Conservation (phyloP, 64 coral and sea anemone genomes). For the Montipora efflorescens region DNA sequence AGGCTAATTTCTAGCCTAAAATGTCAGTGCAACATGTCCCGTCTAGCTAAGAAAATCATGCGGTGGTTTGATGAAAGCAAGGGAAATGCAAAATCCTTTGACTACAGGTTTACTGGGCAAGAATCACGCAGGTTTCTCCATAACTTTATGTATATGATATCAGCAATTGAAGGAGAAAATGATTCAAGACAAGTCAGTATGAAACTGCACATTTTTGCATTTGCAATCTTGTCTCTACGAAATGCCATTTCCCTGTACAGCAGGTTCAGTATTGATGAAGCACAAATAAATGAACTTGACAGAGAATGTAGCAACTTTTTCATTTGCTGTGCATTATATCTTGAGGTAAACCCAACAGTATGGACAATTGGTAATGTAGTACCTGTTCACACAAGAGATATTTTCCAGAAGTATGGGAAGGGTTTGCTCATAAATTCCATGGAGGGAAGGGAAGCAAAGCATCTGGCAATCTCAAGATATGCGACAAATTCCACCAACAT, state of each 20-base stretch:
- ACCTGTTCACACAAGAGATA: constrained; percentile 44
- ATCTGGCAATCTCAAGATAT: constrained; percentile 60
- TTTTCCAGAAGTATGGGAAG: constrained; percentile 65
- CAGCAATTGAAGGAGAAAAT: constrained; percentile 40
- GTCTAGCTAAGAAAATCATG: constrained; percentile 53
- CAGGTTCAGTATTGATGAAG: constrained; percentile 39
- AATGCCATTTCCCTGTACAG: constrained; percentile 67
- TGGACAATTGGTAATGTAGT: constrained; percentile 72
- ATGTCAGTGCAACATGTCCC: constrained; percentile 19
- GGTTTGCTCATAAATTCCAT: constrained; percentile 70
- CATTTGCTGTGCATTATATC: constrained; percentile 17
- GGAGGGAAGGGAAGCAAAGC: constrained; percentile 75
- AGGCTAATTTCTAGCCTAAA: constrained; percentile 12
- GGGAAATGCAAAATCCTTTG: constrained; percentile 42
- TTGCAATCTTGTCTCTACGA: constrained; percentile 47
- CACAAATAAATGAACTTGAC: constrained; percentile 39
- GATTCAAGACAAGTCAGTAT: neutral
- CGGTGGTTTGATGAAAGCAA: constrained; percentile 71
- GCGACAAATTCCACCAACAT: constrained; percentile 52
- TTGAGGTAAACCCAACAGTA: constrained; percentile 59
- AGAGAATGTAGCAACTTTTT: constrained; percentile 18
- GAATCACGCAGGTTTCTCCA: constrained; percentile 70
- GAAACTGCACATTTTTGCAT: constrained; percentile 45
- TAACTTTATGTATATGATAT: constrained; percentile 75
- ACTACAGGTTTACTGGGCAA: constrained; percentile 68